A percentile compares a stretch with the other conserved stretches of the same genome.
Conservation (phyloP, 2,888 invertebrate genomes). For the Hecatera dysodea region DNA sequence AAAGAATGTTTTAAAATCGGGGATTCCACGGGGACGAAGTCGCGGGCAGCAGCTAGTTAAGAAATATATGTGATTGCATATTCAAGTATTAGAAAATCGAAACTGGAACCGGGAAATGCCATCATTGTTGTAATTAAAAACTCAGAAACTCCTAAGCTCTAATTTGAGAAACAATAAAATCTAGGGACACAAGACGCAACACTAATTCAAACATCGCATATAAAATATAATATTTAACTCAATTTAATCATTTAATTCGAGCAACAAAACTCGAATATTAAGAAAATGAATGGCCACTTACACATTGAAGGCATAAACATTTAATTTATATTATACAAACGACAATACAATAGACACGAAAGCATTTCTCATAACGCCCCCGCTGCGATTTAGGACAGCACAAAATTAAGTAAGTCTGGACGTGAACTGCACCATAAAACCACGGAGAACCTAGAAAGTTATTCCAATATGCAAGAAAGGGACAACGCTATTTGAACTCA, state of each 20-base stretch:
- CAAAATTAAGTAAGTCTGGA: slow-evolving; percentile 23
- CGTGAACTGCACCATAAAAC: slow-evolving; percentile 19
- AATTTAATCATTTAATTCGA: too few relatives aligned
- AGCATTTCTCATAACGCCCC: slow-evolving; percentile 29
- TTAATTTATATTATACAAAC: slow-evolving; percentile 33
- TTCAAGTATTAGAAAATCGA: not conserved
- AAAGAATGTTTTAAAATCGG: too few relatives aligned
- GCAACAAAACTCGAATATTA: too few relatives aligned
- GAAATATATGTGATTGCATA: not conserved
- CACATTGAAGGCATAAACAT: slow-evolving; percentile 7
- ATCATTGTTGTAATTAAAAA: not conserved
- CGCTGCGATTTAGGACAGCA: slow-evolving; percentile 27
- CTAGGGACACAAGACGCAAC: not conserved
- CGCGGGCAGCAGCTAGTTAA: too few relatives aligned
- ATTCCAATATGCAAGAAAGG: slow-evolving; percentile 1
- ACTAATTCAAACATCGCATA: not conserved
- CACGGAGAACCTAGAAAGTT: slow-evolving; percentile 1
- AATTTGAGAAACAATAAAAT: not conserved
- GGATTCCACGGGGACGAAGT: too few relatives aligned
- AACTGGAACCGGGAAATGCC: not conserved
- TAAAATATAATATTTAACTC: too few relatives aligned
- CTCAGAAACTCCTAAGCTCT: not conserved
- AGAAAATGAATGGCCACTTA: slow-evolving; percentile 23
- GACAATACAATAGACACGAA: slow-evolving; percentile 19
- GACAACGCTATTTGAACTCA: not conserved